Evolutionary conservation across 2,797 vertebrate genomes (phyloP).

Genomic region (Macropus fuliginosus): DNA sequence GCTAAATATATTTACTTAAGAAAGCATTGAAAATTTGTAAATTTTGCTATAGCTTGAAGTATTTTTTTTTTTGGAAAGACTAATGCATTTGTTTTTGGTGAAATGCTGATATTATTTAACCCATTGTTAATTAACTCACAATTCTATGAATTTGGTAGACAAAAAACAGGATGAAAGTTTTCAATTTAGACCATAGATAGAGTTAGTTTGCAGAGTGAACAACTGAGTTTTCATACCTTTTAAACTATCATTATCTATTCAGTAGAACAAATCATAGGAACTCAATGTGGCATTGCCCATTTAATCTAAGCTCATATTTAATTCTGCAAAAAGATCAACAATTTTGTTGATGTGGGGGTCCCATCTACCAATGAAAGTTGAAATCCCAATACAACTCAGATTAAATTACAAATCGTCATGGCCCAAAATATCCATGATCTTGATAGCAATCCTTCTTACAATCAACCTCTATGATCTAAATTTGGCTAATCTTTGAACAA

Average conservation of each 20-base stretch:
- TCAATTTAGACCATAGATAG: neutral
- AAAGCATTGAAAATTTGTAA: neutral
- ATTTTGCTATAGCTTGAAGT: neutral
- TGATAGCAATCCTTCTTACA: neutral
- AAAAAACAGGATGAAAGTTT: neutral
- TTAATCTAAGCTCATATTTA: rapidly evolving
- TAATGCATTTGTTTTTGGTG: neutral
- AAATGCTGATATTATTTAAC: neutral
- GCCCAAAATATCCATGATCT: neutral
- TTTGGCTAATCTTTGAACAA: neutral
- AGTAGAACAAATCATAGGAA: neutral
- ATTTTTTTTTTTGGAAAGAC: neutral
- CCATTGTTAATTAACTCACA: neutral
- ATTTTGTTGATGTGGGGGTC: neutral
- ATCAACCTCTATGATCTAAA: neutral
- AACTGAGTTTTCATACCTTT: neutral
- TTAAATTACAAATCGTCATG: neutral
- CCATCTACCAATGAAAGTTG: neutral
- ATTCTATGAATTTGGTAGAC: neutral
- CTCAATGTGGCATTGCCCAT: neutral
- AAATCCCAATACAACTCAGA: neutral
- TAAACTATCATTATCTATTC: neutral
- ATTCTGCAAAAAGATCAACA: neutral
- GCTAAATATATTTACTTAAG: neutral
- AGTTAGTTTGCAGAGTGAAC: neutral